Conservation (phyloP, 1,140 invertebrate genomes). For the Eufriesea mexicana region DNA sequence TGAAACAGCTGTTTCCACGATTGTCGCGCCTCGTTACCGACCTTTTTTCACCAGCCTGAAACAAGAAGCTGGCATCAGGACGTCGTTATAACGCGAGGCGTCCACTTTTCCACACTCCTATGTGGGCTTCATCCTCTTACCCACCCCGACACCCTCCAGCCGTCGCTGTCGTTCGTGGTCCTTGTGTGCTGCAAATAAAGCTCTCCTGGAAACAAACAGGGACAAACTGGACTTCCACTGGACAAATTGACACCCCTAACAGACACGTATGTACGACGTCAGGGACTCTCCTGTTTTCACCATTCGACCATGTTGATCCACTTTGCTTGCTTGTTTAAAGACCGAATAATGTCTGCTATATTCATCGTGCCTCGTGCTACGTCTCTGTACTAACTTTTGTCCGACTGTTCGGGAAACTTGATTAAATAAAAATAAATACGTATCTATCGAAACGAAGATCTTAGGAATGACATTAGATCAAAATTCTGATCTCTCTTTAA, state of each 20-base stretch:
- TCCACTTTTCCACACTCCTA: constrained; percentile 60
- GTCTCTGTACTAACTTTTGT: neutral
- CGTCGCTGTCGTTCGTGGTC: constrained; percentile 54
- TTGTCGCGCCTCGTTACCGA: constrained; percentile 70
- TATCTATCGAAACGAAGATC: neutral
- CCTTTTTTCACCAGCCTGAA: constrained; percentile 73
- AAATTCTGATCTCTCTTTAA: too few relatives aligned
- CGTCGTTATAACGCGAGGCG: constrained; percentile 75
- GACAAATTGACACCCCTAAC: constrained; percentile 76
- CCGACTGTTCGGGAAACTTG: neutral
- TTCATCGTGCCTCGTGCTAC: neutral
- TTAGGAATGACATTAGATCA: too few relatives aligned
- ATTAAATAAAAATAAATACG: neutral
- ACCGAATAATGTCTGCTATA: constrained; percentile 12
- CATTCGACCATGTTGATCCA: constrained; percentile 60
- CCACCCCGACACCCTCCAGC: constrained; percentile 44
- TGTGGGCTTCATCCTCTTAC: constrained; percentile 39
- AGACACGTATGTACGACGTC: constrained; percentile 59
- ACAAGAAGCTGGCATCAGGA: constrained; percentile 78
- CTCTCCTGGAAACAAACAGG: constrained; percentile 79
- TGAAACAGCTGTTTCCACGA: constrained; percentile 64
- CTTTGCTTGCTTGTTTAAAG: constrained; percentile 42
- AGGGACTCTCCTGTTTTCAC: constrained; percentile 54
- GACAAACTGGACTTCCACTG: constrained; percentile 61
- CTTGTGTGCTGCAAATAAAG: constrained; percentile 78